Conservation (phyloP, 2,113 vertebrate genomes). For the Perca schrenkii region DNA sequence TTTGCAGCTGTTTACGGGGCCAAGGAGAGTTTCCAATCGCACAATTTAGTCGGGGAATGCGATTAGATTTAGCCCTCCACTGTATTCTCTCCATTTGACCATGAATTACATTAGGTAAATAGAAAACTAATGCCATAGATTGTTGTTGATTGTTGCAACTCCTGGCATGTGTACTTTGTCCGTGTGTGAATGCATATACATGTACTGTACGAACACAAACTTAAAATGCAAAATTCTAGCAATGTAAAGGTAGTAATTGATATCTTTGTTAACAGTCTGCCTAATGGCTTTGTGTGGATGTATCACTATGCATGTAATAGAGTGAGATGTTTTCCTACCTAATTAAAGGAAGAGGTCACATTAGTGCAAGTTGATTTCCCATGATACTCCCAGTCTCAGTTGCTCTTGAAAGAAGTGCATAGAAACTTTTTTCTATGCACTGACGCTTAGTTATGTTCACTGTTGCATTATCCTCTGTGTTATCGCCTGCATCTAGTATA, state of each 20-base stretch:
- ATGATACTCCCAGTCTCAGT: neutral
- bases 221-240: neutral
- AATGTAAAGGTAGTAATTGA: neutral
- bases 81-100: conserved; percentile 69
- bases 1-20: conserved; percentile 76
- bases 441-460: neutral
- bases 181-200: neutral
- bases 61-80: conserved; percentile 71
- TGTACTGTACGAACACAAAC: neutral
- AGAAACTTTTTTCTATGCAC: too few relatives aligned
- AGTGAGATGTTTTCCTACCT: neutral
- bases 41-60: conserved; percentile 70
- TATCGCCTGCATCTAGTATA: neutral
- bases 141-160: conserved; percentile 55
- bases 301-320: too few relatives aligned
- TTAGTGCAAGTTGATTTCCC: neutral
- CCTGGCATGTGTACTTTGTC: neutral
- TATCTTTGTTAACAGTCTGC: too few relatives aligned
- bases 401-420: neutral
- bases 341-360: neutral
- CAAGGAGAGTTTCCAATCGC: conserved; percentile 78
- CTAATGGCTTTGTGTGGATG: neutral
- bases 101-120: conserved; percentile 78
- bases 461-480: conserved; percentile 9
- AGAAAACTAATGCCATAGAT: conserved; percentile 67